These are phyloP conservation scores for Nannoperca australis DNA, from an alignment of 2,797 vertebrate species.

Conservation along the genomic window DNA sequence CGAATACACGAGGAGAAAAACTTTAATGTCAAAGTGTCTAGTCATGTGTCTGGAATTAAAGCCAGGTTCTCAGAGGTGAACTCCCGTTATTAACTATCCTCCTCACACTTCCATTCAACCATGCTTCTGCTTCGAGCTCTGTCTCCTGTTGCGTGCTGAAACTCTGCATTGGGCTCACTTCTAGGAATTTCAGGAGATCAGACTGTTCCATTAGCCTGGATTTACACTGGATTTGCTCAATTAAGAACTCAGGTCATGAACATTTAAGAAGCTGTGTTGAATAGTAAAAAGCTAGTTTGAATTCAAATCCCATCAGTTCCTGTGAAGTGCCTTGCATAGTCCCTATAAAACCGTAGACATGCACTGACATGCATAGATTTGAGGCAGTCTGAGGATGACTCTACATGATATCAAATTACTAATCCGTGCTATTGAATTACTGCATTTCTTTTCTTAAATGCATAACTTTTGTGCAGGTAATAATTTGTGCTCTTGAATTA, in stretches of 20 bases:
- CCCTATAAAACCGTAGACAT: background rate
- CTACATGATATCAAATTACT: no score
- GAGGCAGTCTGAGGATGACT: background rate
- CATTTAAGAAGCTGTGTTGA: constrained; percentile 7
- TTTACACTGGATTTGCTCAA: constrained; percentile 23
- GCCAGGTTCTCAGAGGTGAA: background rate
- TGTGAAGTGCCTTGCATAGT: no score
- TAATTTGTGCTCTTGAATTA: no score
- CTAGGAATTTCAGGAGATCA: constrained; percentile 1
- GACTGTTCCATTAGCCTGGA: constrained; percentile 23
- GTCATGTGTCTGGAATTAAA: background rate
- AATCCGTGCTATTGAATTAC: no score
- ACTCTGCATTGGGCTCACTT: background rate
- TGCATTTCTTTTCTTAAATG: no score
- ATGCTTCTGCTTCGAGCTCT: background rate
- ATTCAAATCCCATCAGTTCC: background rate
- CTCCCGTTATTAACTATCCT: background rate
- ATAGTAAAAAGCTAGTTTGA: constrained; percentile 1
- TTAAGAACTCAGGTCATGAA: constrained; percentile 1
- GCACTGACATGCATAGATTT: background rate
- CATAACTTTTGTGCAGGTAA: no score
- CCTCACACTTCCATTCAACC: background rate
- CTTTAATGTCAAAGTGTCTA: constrained; percentile 10
- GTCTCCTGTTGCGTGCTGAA: background rate
- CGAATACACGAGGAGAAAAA: constrained; percentile 2